Percentiles rank a stretch among this genome's conserved stretches.
Evolutionary conservation across 2,888 invertebrate genomes (phyloP).

Genomic region (Baronia brevicornis): DNA sequence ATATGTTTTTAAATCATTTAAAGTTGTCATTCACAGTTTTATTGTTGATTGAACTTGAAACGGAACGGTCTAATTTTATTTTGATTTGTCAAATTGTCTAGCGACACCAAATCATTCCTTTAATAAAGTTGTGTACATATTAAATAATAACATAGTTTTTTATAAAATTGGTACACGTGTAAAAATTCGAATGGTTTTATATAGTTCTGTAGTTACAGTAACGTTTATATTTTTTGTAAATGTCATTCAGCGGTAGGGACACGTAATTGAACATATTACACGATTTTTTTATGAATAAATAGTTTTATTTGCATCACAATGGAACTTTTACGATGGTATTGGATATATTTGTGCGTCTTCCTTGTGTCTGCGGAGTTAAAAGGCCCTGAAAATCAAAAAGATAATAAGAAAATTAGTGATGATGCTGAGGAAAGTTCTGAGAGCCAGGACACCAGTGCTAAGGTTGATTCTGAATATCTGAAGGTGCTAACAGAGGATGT

Average conservation of each 20-base stretch:
- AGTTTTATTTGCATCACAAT: slow-evolving; percentile 27
- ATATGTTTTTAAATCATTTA: too few species aligned
- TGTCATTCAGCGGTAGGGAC: too few species aligned
- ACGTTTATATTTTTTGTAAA: too few species aligned
- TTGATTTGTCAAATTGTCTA: slow-evolving; percentile 9
- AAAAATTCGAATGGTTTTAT: slow-evolving; percentile 22
- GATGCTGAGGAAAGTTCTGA: slow-evolving; percentile 35
- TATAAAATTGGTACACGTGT: slow-evolving; percentile 27
- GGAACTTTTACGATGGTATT: slow-evolving; percentile 37
- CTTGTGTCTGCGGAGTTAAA: slow-evolving; percentile 46
- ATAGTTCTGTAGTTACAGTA: slow-evolving; percentile 7
- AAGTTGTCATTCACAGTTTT: too few species aligned
- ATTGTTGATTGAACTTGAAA: too few species aligned
- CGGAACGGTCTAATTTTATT: too few species aligned
- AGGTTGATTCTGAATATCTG: slow-evolving; percentile 33
- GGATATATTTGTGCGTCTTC: slow-evolving; percentile 43
- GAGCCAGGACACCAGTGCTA: slow-evolving; percentile 26
- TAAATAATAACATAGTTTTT: slow-evolving; percentile 22
- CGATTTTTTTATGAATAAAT: slow-evolving; percentile 25
- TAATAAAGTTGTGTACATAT: too few species aligned
- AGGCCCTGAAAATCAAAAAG: slow-evolving; percentile 45
- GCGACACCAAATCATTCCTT: too few species aligned
- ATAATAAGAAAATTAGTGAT: slow-evolving; percentile 32
- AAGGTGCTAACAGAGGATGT: slow-evolving; percentile 40
- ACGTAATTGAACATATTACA: slow-evolving; percentile 45